Base-by-base conservation (phyloP, 2,113 vertebrate species). In the Rhea pennata region DNA sequence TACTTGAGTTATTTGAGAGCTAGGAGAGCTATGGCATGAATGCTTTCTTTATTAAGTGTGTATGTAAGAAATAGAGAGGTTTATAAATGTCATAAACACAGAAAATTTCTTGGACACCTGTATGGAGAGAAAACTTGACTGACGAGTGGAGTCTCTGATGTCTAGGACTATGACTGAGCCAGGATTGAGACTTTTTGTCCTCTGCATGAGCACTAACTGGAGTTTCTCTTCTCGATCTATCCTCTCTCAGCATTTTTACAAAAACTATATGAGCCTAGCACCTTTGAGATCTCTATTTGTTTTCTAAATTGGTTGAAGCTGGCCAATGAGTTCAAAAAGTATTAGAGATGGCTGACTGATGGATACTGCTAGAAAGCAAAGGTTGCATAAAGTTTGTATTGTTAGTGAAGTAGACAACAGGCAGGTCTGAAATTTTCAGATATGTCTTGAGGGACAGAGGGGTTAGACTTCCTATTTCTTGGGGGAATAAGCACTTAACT, bases 141-240 rank as follows among this genome's bases (percentile, higher is more conserved):
- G 7, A 33, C 13, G 14, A 92, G 27, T 0, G 0, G 6, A 69
- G 9, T 39, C 4, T 67, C 15, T 77, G 16, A 22, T 56, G 39
- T 61, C n/a, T 40, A 29, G 39, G 22, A 10, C 11, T 26, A 56
- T 9, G 36, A 2, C 15, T 39, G 80, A 81, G 69, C 53, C 44
- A 36, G 70, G 61, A 20, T 0, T 20, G 54, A 87, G 39, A 7
- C 19, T 29, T 40, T 56, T 15, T n/a, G 19, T 56, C 4, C 26
- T 29, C 39, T 33, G 7, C 16, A 31, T 15, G n/a, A 54, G 16
- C 16, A 15, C 20, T 33, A 31, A 9, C 23, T 85, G n/a, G 31
- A 15, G 6, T 72, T 14, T 65, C 39, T 53, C 21, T 12, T 16
- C 19, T 23, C 66, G 33, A 39, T 84, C 76, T 59, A 2, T 53